These are phyloP conservation scores for Syngnathus floridae DNA, from an alignment of 2,113 vertebrate genomes.

Conservation along the genomic window DNA sequence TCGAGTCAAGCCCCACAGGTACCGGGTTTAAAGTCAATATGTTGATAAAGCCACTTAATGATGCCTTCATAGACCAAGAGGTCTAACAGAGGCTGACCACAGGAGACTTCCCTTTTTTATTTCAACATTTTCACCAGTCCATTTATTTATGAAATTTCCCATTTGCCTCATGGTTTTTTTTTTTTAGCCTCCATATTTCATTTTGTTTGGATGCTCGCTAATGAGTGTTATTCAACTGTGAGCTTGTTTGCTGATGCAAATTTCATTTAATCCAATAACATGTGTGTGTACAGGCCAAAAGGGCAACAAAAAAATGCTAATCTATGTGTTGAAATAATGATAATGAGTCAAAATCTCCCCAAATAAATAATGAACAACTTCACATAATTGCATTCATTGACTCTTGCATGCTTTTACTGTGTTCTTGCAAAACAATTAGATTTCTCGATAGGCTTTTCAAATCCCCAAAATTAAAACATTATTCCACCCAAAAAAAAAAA, in stretches of 20 bases:
- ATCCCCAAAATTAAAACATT: not conserved
- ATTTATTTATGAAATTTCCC: slow-evolving; percentile 61
- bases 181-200: slow-evolving; percentile 48
- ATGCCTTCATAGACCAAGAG: slow-evolving; percentile 73
- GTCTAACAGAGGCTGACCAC: slow-evolving; percentile 66
- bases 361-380: not conserved
- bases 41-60: slow-evolving; percentile 72
- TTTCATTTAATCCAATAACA: slow-evolving; percentile 2
- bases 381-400: not conserved
- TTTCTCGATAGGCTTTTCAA: slow-evolving; percentile 10
- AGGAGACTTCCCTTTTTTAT: slow-evolving; percentile 62
- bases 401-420: no score
- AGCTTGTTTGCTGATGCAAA: slow-evolving; percentile 18
- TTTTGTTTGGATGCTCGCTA: slow-evolving; percentile 38
- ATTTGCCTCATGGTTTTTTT: slow-evolving; percentile 48
- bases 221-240: slow-evolving; percentile 11
- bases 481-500: not conserved
- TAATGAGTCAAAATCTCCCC: not conserved
- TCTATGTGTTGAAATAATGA: not conserved
- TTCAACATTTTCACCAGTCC: slow-evolving; percentile 58
- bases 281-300: slow-evolving; percentile 1
- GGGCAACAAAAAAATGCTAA: slow-evolving; percentile 5
- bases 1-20: slow-evolving; percentile 66
- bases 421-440: not conserved
- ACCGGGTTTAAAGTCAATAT: slow-evolving; percentile 69